Evolutionary conservation across 2,797 vertebrate genomes (phyloP), one percentile per base, ranked within the genome.

Genomic region (Cynopterus sphinx): DNA sequence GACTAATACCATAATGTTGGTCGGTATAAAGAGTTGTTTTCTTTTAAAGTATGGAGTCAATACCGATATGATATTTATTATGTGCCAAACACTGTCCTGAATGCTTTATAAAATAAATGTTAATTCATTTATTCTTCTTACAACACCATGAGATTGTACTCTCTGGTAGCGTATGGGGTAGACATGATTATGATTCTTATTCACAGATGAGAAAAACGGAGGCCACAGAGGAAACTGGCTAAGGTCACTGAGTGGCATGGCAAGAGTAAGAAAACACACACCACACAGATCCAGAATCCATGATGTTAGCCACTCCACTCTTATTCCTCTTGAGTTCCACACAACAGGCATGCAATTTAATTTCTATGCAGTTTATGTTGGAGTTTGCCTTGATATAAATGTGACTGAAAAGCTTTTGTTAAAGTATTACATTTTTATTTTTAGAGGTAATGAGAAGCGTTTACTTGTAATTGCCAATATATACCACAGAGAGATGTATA

Each of bases 371-470:
- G 49, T 82, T 68, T 22, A 31, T 9, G 33, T n/a, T 67, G 28
- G 46, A 73, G 7, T 84, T 68, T 24, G 26, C 3, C 65, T 84
- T 82, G 46, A 87, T 21, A 55, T 43, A 90, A 85, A 67, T 9
- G 2, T 33, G 2, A 67, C 12, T 17, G 11, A 65, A 75, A 75
- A 19, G 9, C 39, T 82, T 57, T 84, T 59, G 84, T 85, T 77
- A 87, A 83, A 90, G 74, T 63, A 67, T 70, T 78, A 28, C 36
- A 46, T 68, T 93, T 94, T 85, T 88, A 73, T 89, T 93, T 95
- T 95, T 86, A 90, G 74, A 92, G 39, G 31, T 83, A 68, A 96
- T 67, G 51, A 85, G 75, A 94, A 91, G 12, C 24, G 55, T 49
- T 82, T 75, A 49, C 85, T 78, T 83, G 7, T 63, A 95, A 82